Conservation (phyloP, 2,113 vertebrate genomes). For the Peromyscus polionotus region DNA sequence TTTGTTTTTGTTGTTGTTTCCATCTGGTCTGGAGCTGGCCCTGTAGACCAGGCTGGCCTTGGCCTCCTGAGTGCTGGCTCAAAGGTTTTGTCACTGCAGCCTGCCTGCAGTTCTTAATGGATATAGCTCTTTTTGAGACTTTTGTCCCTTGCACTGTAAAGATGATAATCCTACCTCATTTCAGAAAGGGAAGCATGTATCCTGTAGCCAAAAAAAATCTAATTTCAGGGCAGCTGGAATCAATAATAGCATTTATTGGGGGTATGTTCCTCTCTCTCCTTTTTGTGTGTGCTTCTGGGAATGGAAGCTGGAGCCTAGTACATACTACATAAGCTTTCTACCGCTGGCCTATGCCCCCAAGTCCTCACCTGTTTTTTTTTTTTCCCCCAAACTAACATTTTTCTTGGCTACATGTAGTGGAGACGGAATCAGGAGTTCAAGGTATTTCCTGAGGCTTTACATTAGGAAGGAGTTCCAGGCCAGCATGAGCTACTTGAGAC, state of each 20-base stretch:
- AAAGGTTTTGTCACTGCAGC: background rate
- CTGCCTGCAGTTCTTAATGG: conserved; percentile 6
- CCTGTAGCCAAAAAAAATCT: background rate
- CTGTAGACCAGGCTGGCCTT: background rate
- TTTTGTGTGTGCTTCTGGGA: background rate
- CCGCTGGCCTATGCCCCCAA: background rate
- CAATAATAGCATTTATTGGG: background rate
- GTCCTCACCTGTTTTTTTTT: background rate
- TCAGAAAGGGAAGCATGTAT: background rate
- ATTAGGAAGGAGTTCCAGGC: background rate
- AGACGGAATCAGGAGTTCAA: background rate
- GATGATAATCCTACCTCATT: background rate
- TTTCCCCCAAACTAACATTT: background rate
- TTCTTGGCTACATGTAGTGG: background rate
- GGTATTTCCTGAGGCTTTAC: background rate
- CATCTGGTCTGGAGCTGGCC: background rate
- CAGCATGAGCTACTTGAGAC: background rate
- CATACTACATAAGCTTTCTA: background rate
- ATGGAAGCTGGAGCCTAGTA: background rate
- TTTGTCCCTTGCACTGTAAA: conserved; percentile 49
- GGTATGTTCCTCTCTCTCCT: too few relatives aligned
- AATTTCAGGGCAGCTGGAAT: background rate
- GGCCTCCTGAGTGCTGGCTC: background rate
- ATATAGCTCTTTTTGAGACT: conserved; percentile 49
- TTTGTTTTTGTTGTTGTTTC: background rate